Conservation (phyloP, 2,797 vertebrate species). For the Sebastes variabilis region DNA sequence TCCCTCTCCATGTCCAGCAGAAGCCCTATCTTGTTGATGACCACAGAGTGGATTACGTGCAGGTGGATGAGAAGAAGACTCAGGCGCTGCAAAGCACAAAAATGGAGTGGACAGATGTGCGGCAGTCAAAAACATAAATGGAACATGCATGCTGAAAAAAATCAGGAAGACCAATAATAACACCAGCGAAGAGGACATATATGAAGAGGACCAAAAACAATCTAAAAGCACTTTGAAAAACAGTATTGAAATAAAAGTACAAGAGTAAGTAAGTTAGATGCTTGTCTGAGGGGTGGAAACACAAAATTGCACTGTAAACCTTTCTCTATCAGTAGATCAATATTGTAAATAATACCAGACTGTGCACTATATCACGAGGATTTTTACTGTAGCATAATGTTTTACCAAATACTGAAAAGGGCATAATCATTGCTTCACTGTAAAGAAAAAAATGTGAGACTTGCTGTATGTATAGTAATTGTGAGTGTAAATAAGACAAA, state of each 20-base stretch:
- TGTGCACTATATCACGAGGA: slow-evolving; percentile 31
- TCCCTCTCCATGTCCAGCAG: slow-evolving; percentile 72
- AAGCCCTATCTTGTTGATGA: slow-evolving; percentile 87
- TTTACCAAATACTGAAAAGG: slow-evolving; percentile 37
- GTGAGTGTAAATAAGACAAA: slow-evolving; percentile 32
- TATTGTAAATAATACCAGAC: slow-evolving; percentile 59
- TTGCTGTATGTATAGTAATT: slow-evolving; percentile 27
- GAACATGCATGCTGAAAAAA: neutral
- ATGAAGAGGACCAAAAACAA: slow-evolving; percentile 35
- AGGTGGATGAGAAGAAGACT: slow-evolving; percentile 97
- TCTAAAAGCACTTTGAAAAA: slow-evolving; percentile 62
- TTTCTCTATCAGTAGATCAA: slow-evolving; percentile 21
- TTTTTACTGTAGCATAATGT: slow-evolving; percentile 52
- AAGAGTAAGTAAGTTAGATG: slow-evolving; percentile 1
- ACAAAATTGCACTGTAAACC: slow-evolving; percentile 54
- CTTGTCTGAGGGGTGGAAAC: slow-evolving; percentile 14
- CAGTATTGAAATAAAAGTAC: slow-evolving; percentile 32
- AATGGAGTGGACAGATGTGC: slow-evolving; percentile 95
- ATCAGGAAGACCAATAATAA: slow-evolving; percentile 5
- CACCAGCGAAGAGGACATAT: slow-evolving; percentile 11
- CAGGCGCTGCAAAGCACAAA: slow-evolving; percentile 95
- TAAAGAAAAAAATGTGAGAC: neutral
- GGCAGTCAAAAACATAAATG: slow-evolving; percentile 90
- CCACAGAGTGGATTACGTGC: slow-evolving; percentile 94
- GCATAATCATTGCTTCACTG: slow-evolving; percentile 20